A percentile compares a stretch with the other conserved stretches of the same genome.
These are phyloP conservation scores for Nanger granti DNA, from an alignment of 2,113 vertebrate species.

Conservation along the genomic window DNA sequence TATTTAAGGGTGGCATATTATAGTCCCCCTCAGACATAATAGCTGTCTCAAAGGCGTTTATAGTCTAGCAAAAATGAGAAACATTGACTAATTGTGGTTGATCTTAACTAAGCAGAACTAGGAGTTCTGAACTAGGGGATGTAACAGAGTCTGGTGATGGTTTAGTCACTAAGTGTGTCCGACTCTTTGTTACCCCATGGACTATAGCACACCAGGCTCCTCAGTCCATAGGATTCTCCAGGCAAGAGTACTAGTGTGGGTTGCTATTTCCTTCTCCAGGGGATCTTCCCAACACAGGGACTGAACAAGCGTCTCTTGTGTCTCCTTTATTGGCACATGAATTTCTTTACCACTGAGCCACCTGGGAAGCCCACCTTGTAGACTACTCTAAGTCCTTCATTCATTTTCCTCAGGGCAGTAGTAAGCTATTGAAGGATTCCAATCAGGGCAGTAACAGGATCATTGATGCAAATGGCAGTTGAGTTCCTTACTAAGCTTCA, in stretches of 20 bases:
- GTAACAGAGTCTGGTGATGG: neutral
- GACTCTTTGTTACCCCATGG: neutral
- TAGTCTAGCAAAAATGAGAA: neutral
- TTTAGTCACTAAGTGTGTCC: neutral
- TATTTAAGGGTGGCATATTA: neutral
- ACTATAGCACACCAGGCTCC: neutral
- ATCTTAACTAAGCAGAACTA: slow-evolving; percentile 13
- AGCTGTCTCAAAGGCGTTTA: neutral
- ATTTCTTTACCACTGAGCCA: neutral
- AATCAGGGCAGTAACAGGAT: neutral
- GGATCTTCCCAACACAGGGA: neutral
- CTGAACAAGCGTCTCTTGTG: neutral
- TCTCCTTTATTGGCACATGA: neutral
- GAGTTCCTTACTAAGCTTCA: neutral
- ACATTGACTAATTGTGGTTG: neutral
- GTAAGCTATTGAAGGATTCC: neutral
- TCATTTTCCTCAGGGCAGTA: slow-evolving; percentile 2
- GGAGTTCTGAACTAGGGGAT: neutral
- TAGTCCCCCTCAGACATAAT: neutral
- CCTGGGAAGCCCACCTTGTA: neutral
- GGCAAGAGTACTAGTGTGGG: neutral
- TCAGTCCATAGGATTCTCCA: neutral
- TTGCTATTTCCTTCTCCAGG: neutral
- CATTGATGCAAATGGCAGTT: neutral
- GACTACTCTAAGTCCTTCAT: neutral